These are phyloP conservation scores for Campopleginae sp. DNA, from an alignment of 2,888 invertebrate species.

Conservation along the genomic window DNA sequence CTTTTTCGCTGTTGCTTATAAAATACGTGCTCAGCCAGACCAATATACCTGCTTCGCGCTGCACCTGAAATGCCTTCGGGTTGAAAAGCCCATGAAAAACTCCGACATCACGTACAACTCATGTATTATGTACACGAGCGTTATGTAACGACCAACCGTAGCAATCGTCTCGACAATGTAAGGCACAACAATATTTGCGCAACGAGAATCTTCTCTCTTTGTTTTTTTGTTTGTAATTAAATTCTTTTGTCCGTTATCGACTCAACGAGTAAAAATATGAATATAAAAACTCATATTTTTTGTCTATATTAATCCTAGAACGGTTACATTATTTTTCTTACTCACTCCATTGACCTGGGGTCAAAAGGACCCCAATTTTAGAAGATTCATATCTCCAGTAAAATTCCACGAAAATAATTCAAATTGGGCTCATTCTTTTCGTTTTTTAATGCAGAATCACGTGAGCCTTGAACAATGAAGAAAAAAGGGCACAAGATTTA, in stretches of 20 bases:
- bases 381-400: too few relatives aligned
- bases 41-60: constrained; percentile 68
- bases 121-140: constrained; percentile 5
- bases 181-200: constrained; percentile 50
- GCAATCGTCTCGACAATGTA: constrained; percentile 36
- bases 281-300: neutral
- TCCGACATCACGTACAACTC: constrained; percentile 65
- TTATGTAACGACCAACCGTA: constrained; percentile 15
- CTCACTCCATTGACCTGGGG: too few relatives aligned
- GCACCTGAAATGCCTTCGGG: constrained; percentile 73
- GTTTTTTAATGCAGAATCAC: too few relatives aligned
- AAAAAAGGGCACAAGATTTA: too few relatives aligned
- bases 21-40: constrained; percentile 40
- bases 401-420: too few relatives aligned
- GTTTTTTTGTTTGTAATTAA: constrained; percentile 28
- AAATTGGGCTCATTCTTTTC: too few relatives aligned
- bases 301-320: neutral
- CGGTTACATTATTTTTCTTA: too few relatives aligned
- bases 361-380: too few relatives aligned
- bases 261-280: neutral
- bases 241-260: constrained; percentile 29
- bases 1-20: constrained; percentile 68
- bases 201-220: constrained; percentile 49
- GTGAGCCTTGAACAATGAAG: too few relatives aligned
- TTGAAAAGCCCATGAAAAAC: constrained; percentile 48